Evolutionary conservation across 2,113 vertebrate species (phyloP).

Genomic region (Mesocricetus auratus): DNA sequence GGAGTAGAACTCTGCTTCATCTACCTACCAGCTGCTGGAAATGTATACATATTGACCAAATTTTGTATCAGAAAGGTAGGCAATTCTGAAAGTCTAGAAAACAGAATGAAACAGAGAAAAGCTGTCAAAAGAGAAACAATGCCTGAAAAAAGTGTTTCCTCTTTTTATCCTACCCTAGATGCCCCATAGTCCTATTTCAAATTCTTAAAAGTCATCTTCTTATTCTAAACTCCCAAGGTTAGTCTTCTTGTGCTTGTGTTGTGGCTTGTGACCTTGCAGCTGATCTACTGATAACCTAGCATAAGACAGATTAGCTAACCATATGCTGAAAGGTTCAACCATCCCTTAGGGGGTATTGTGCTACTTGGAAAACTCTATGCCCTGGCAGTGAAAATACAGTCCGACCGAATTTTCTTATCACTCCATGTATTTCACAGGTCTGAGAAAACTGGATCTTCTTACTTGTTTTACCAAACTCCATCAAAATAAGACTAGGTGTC

Average conservation of each 20-base stretch:
- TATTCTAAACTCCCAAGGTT: conserved; percentile 56
- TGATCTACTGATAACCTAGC: conserved; percentile 77
- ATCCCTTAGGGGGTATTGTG: conserved; percentile 77
- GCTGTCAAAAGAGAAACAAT: conserved; percentile 10
- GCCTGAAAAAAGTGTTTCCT: neutral
- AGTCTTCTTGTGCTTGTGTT: conserved; percentile 72
- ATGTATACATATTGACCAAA: conserved; percentile 13
- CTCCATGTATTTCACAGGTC: conserved; percentile 57
- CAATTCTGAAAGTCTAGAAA: conserved; percentile 28
- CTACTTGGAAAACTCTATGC: conserved; percentile 71
- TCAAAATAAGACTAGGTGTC: conserved; percentile 80
- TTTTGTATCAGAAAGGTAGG: conserved; percentile 47
- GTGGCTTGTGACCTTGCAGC: conserved; percentile 77
- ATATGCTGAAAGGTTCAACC: conserved; percentile 75
- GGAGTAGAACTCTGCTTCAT: neutral
- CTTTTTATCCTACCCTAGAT: neutral
- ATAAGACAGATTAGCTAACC: conserved; percentile 73
- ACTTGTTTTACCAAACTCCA: conserved; percentile 79
- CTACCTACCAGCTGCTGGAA: conserved; percentile 59
- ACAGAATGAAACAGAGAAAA: conserved; percentile 49
- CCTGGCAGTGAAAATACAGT: conserved; percentile 72
- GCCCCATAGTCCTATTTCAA: neutral
- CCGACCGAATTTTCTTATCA: conserved; percentile 76
- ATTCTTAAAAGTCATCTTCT: conserved; percentile 47
- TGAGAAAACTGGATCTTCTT: conserved; percentile 80